Base-by-base conservation (phyloP, 2,888 invertebrate species). In the Silvanus unidentatus region DNA sequence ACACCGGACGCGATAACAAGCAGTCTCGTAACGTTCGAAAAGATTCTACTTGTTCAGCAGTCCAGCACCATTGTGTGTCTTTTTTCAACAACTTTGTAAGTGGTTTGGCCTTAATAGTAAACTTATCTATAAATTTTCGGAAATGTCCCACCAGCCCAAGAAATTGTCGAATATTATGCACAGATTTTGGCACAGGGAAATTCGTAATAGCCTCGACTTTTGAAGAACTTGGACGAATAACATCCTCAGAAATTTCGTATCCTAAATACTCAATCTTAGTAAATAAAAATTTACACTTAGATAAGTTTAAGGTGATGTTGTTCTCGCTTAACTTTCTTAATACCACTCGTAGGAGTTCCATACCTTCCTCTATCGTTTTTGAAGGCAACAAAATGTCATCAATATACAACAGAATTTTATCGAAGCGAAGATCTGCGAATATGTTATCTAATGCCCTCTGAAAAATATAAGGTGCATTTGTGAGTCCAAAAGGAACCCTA, bases 371-470 rank as follows among this genome's bases (percentile, higher is more conserved):
- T 11, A 43, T 13, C 13, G 36, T 44, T 9, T 14, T 15, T 4
- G 12, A n/a, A n/a, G 42, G 43, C 1, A 64, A 52, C 4, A 66
- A 49, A 1, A 65, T 60, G 34, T 66, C 65, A 38, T 65, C 64
- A 1, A 64, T 15, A 36, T 65, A 65, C 1, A 59, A 58, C 1
- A 59, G 22, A 29, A 59, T 56, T 1, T 48, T 47, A 6, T 38
- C 58, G 11, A 62, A 58, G 6, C 50, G 47, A 45, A 67, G 39
- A 0, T 60, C 60, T 28, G 59, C 41, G 12, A 69, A 44, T 2
- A 68, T 48, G 2, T 45, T 38, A 40, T 68, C 62, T 61, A 69
- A 62, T 13, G 64, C 12, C 48, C 65, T 35, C 35, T 69, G 66
- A 40, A 66, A 66, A 1, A 61, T 62, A 14, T 56, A 55, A 0